Percentiles rank a stretch among this genome's conserved stretches.
phyloP scores from a whole-genome alignment of 53 echinoderm and acorn worm species.

The Echinometra lucunter region DNA sequence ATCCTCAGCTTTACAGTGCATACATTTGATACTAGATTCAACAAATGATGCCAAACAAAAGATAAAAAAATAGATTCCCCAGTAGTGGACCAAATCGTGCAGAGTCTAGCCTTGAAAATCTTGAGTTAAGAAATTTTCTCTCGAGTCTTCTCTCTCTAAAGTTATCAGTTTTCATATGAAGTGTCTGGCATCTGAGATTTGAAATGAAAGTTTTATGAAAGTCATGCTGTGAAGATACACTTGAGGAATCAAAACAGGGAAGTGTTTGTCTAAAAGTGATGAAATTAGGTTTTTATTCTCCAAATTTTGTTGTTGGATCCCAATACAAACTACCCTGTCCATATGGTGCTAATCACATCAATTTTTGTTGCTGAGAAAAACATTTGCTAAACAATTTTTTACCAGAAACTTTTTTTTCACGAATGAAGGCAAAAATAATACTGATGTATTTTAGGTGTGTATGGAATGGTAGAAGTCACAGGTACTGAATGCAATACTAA shows the following conservation, averaged over 20 bases:
- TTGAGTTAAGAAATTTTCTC: background rate
- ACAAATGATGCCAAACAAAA: background rate
- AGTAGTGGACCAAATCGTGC: background rate
- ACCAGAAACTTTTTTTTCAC: too few species aligned
- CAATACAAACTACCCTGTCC: background rate
- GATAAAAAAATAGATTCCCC: background rate
- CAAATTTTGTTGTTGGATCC: background rate
- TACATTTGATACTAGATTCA: background rate
- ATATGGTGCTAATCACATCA: background rate
- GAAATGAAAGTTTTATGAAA: background rate
- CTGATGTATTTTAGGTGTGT: too few species aligned
- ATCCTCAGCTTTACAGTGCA: background rate
- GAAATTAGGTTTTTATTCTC: background rate
- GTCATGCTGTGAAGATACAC: background rate
- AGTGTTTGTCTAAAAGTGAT: background rate
- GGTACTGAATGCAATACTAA: too few species aligned
- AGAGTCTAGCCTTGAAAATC: slow-evolving; percentile 25
- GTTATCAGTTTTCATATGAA: background rate
- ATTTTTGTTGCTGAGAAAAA: too few species aligned
- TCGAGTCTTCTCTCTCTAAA: background rate
- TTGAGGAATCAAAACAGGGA: background rate
- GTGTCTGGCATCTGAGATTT: background rate
- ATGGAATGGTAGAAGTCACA: too few species aligned
- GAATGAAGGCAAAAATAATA: too few species aligned
- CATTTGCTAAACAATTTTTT: too few species aligned